Evolutionary conservation across 2,113 vertebrate genomes (phyloP).

Genomic region (Sphaerodactylus townsendi): DNA sequence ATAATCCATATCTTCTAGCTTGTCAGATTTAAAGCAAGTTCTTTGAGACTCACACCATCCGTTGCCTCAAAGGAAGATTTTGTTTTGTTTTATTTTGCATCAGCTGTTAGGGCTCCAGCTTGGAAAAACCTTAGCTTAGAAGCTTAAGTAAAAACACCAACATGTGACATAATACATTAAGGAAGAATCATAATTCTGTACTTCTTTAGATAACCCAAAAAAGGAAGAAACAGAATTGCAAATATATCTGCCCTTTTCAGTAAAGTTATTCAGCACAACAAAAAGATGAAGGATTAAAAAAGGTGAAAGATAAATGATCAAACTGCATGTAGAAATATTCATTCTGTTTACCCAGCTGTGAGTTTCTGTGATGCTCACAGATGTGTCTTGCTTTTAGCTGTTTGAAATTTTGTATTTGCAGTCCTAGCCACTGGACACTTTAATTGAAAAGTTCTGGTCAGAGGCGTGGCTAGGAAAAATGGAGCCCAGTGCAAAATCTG

Average conservation of each 20-base stretch:
- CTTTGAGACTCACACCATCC: background rate
- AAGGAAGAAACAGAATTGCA: constrained; percentile 50
- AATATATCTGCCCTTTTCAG: constrained; percentile 21
- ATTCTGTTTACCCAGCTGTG: constrained; percentile 52
- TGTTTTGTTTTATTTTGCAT: constrained; percentile 11
- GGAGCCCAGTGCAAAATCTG: no score
- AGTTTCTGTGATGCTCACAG: constrained; percentile 54
- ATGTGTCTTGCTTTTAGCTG: constrained; percentile 50
- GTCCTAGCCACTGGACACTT: constrained; percentile 7
- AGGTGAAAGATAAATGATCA: constrained; percentile 53
- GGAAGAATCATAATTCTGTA: constrained; percentile 21
- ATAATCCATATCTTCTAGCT: constrained; percentile 15
- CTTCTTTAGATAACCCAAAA: constrained; percentile 30
- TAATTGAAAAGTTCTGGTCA: constrained; percentile 15
- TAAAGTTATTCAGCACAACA: constrained; percentile 44
- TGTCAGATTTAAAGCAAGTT: background rate
- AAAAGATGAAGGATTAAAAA: constrained; percentile 47
- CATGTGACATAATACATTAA: constrained; percentile 1
- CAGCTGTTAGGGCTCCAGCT: constrained; percentile 40
- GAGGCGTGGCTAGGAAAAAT: no score
- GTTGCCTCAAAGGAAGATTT: constrained; percentile 14
- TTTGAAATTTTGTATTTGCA: constrained; percentile 45
- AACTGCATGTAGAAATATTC: constrained; percentile 47
- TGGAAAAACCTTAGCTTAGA: constrained; percentile 45
- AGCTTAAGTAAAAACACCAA: constrained; percentile 44